Conservation (phyloP, 2,888 invertebrate species). For the Autographa gamma region DNA sequence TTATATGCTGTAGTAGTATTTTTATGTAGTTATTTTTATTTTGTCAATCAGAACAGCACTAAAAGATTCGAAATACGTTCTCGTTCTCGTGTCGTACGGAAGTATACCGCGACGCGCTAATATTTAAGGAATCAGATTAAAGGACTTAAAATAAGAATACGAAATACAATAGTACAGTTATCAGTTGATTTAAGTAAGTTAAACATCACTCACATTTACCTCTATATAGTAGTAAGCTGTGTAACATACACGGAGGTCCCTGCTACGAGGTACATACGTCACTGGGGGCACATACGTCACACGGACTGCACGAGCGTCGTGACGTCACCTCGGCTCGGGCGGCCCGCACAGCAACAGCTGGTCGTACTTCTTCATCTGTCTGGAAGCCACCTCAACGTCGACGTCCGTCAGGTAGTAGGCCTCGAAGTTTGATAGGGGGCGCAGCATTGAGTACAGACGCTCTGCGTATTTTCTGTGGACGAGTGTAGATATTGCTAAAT, state of each 20-base stretch:
- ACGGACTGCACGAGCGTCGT: slow-evolving; percentile 12
- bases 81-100: slow-evolving; percentile 8
- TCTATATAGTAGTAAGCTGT: slow-evolving; percentile 6
- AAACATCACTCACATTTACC: not conserved
- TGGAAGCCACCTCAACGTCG: slow-evolving; percentile 76
- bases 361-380: slow-evolving; percentile 84
- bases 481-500: no score
- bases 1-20: slow-evolving; percentile 26
- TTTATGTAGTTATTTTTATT: slow-evolving; percentile 23
- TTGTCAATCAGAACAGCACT: slow-evolving; percentile 73
- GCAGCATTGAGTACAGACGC: slow-evolving; percentile 86
- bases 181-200: not conserved
- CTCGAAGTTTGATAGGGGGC: slow-evolving; percentile 86
- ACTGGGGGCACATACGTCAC: not conserved
- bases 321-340: slow-evolving; percentile 66
- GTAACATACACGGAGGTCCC: not conserved
- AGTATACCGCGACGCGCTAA: not conserved
- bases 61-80: slow-evolving; percentile 67
- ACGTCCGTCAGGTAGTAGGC: slow-evolving; percentile 85
- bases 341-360: slow-evolving; percentile 63
- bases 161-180: not conserved
- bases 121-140: not conserved
- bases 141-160: not conserved
- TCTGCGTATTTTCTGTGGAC: slow-evolving; percentile 87
- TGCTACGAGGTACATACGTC: not conserved